Base-by-base conservation (phyloP, 2,797 vertebrate genomes). In the Poecilia picta region DNA sequence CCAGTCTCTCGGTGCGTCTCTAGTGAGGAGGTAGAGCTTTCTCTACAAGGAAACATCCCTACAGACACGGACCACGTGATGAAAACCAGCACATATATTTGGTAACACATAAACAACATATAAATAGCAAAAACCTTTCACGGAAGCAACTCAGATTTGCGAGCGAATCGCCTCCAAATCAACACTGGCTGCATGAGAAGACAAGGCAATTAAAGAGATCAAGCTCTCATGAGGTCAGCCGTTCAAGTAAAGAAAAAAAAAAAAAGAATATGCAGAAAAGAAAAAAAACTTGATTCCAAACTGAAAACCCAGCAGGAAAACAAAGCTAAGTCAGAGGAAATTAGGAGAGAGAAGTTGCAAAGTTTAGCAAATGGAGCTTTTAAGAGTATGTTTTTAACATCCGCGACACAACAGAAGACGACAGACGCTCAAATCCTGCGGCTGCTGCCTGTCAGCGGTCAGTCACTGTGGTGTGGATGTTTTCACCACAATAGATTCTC, bases 181-280 rank as follows among this genome's bases (percentile, higher is more conserved):
- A 73, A 91, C 88, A 91, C 85, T 82, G 88, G 86, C 90, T 85
- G 89, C 91, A 90, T 94, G 88, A 95, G 71, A 91, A 94, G 85
- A 92, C 84, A 82, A 91, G 81, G 86, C 89, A 92, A 88, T 93
- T 89, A 96, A 95, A 93, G 84, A 94, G 88, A 93, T 95, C 94
- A 96, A 97, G 96, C 96, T 95, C 96, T 95, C 85, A 95, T 96
- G 96, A 98, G 97, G 97, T 97, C 96, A 96, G 96, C 97, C 97
- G 95, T 98, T 98, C 98, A 99, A 98, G 97, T 98, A 97, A 97
- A 96, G 93, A 95, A 93, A 90, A 90, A 80, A 51, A 18, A 47
- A 18, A 49, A 49, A 51, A 20, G 39, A 96, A 97, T 96, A 97
- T 97, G 97, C 97, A 96, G 93, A 95, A 94, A 91, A 90, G 82